Percentiles rank a stretch among this genome's conserved stretches.
These are phyloP conservation scores for Leiothrix lutea DNA, from an alignment of 2,113 vertebrate species.

Conservation along the genomic window DNA sequence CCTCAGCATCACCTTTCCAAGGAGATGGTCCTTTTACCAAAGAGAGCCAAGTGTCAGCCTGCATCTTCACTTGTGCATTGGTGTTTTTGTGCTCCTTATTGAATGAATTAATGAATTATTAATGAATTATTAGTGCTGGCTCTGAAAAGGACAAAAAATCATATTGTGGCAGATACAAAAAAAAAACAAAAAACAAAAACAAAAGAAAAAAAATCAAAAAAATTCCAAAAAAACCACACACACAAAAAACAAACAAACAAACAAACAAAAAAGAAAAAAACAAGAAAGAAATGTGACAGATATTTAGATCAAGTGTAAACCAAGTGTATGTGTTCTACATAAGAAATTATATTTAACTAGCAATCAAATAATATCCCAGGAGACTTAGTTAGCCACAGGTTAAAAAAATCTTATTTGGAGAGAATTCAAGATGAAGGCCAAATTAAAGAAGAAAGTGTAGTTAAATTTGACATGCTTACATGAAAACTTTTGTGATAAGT, in stretches of 20 bases:
- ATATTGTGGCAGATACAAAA: not conserved
- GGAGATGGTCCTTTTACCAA: not conserved
- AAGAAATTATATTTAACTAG: not conserved
- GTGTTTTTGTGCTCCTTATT: not conserved
- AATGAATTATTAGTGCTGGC: not conserved
- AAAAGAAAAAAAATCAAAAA: too few species aligned
- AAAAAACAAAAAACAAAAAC: not conserved
- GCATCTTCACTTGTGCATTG: not conserved
- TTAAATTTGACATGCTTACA: not conserved
- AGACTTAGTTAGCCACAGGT: not conserved
- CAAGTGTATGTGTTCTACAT: not conserved
- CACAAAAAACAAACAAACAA: too few species aligned
- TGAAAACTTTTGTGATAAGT: not conserved
- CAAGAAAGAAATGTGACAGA: not conserved
- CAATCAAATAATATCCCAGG: not conserved
- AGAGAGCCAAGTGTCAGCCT: not conserved
- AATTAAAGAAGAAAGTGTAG: not conserved
- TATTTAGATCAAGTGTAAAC: not conserved
- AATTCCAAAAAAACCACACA: too few species aligned
- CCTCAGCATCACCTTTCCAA: not conserved
- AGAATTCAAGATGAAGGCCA: slow-evolving; percentile 3
- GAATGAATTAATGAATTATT: not conserved
- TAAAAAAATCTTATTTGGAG: not conserved
- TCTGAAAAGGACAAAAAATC: not conserved
- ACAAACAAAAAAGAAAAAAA: too few species aligned